These are phyloP conservation scores for Ectropis grisescens DNA, from an alignment of 1,140 invertebrate species.

Conservation along the genomic window DNA sequence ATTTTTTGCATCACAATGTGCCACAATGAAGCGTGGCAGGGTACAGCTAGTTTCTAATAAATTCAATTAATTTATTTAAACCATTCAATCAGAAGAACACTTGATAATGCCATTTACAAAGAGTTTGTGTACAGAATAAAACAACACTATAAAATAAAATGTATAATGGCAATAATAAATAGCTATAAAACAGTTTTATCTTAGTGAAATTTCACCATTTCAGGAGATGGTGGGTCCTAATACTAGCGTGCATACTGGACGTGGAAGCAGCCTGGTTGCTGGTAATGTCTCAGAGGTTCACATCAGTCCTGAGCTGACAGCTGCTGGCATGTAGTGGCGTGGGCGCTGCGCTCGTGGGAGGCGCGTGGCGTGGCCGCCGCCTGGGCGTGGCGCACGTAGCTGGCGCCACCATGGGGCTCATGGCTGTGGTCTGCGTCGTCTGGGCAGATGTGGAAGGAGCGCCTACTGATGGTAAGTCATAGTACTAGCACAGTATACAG, in stretches of 20 bases:
- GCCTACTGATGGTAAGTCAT: constrained; percentile 73
- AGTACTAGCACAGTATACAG: no score
- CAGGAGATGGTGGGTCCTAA: constrained; percentile 50
- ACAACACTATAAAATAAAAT: no score
- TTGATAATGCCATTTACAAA: no score
- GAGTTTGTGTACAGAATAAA: no score
- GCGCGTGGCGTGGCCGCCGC: constrained; percentile 79
- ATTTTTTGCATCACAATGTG: no score
- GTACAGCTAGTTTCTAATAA: no score
- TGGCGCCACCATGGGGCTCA: constrained; percentile 84
- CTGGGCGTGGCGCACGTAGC: constrained; percentile 79
- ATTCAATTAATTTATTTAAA: no score
- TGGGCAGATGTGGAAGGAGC: constrained; percentile 86
- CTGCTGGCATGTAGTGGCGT: constrained; percentile 90
- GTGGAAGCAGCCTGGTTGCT: constrained; percentile 71
- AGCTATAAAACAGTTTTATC: no score
- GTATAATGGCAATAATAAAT: no score
- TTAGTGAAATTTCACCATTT: no score
- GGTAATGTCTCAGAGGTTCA: constrained; percentile 60
- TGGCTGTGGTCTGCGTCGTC: constrained; percentile 87
- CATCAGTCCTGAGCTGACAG: constrained; percentile 75
- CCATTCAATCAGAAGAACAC: no score
- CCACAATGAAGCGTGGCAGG: no score
- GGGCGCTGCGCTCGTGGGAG: constrained; percentile 82
- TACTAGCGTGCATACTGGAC: constrained; percentile 70